phyloP scores from a whole-genome alignment of 2,888 invertebrate species.

The Reticulitermes lucifugus region DNA sequence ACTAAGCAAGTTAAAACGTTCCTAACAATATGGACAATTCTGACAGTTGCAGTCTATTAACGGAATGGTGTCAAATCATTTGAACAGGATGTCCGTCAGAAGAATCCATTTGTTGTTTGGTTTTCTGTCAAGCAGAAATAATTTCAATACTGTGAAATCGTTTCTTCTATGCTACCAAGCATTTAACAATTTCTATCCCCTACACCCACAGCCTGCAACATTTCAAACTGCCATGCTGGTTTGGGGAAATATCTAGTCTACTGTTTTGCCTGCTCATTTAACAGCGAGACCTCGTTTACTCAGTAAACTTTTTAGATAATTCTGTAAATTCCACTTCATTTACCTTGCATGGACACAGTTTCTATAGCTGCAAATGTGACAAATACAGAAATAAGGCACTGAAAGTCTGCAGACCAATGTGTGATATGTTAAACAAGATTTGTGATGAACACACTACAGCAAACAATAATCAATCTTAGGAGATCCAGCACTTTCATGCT shows the following conservation, averaged over 20 bases:
- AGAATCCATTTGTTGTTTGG: conserved; percentile 4
- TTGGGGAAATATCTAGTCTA: conserved; percentile 26
- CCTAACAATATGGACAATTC: conserved; percentile 1
- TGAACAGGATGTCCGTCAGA: neutral
- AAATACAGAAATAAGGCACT: too few relatives aligned
- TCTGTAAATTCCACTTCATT: too few relatives aligned
- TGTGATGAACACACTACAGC: too few relatives aligned
- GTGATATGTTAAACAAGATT: too few relatives aligned
- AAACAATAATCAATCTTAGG: too few relatives aligned
- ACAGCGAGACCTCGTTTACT: conserved; percentile 24
- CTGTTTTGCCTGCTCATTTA: conserved; percentile 10
- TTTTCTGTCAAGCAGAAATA: conserved; percentile 22
- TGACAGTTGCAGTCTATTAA: neutral
- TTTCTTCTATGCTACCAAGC: conserved; percentile 41
- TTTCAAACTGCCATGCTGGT: conserved; percentile 43
- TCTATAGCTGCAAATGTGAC: too few relatives aligned
- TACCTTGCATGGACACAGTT: too few relatives aligned
- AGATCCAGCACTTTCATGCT: too few relatives aligned
- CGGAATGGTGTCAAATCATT: neutral
- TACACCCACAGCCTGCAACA: conserved; percentile 40
- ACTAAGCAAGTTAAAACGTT: conserved; percentile 11
- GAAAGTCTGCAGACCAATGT: too few relatives aligned
- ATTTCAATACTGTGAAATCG: conserved; percentile 20
- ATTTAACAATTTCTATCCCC: conserved; percentile 32
- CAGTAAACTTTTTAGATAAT: neutral